Base-by-base conservation (phyloP, 2,888 invertebrate genomes). In the Salpingus planirostris region DNA sequence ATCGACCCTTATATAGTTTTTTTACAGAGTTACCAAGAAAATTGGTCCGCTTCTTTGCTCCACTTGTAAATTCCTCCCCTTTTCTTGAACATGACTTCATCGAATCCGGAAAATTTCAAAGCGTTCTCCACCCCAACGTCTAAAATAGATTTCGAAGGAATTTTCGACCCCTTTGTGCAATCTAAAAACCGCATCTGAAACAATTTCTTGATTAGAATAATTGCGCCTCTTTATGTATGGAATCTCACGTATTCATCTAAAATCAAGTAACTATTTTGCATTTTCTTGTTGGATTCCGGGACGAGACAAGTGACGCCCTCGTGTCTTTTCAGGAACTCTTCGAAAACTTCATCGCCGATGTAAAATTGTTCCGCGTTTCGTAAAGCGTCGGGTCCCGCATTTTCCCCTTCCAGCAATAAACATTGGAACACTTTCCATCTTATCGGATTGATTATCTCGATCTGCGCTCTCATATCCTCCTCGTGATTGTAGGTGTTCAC, bases 261-360 rank as follows among this genome's bases (percentile, higher is more conserved):
- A 38, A 71, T 69, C 13, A 71, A 45, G 40, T 71, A 71, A 40
- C 67, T 67, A 40, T 70, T 68, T 46, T 66, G 67, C 69, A 70
- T 69, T 47, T 62, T 61, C 2, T 13, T 41, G 36, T 70, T 70
- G 1, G 65, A 66, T 50, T 70, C 70, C 2, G 68, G 67, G 6
- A 71, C 69, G 31, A 71, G 55, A 44, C 61, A 60, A 7, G 41
- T 27, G 3, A 69, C 54, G 24, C 50, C 32, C 15, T 49, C 44
- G 43, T 71, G 71, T n/a, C 61, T 54, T n/a, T 58, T 38, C 5
- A 69, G 50, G 50, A 69, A 71, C 3, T 46, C 32, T 13, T 64
- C 47, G 42, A 70, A 71, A 33, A 62, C 51, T 21, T 64, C 52
- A 34, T 67, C 57, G 5, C 54, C 47, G 7, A 70, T 61, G 28